A percentile compares a stretch with the other conserved stretches of the same genome.
Conservation (phyloP, 2,888 invertebrate species). For the Ecliptopera silaceata region DNA sequence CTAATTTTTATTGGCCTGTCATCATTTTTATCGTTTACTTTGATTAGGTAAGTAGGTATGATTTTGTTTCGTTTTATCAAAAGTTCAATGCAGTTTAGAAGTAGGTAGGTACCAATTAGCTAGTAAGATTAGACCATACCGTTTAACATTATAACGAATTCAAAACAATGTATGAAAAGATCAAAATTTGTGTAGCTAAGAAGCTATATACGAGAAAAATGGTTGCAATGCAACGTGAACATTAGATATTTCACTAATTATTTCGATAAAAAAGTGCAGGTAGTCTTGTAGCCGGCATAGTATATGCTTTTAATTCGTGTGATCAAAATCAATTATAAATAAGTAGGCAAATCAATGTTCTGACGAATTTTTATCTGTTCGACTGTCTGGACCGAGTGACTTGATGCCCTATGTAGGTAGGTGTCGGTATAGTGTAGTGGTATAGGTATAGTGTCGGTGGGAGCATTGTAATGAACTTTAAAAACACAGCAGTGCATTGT, state of each 20-base stretch:
- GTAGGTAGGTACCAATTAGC: conserved; percentile 3
- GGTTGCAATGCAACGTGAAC: too few relatives aligned
- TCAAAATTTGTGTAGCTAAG: too few relatives aligned
- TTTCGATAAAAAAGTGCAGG: background rate
- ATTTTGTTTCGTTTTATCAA: conserved; percentile 12
- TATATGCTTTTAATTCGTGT: too few relatives aligned
- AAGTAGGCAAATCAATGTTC: conserved; percentile 14
- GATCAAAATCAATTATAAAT: too few relatives aligned
- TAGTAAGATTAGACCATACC: too few relatives aligned
- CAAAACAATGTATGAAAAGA: too few relatives aligned
- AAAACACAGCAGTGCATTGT: conserved; percentile 45
- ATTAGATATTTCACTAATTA: too few relatives aligned
- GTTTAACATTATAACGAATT: too few relatives aligned
- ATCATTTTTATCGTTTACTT: too few relatives aligned
- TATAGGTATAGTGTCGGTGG: conserved; percentile 16
- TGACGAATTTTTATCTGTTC: conserved; percentile 28
- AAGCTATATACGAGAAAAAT: too few relatives aligned
- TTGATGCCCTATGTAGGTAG: conserved; percentile 7
- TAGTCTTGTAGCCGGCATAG: background rate
- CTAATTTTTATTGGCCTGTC: background rate
- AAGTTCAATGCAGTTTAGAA: conserved; percentile 23
- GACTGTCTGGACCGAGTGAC: conserved; percentile 12
- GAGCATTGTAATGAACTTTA: conserved; percentile 28
- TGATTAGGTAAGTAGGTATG: background rate
- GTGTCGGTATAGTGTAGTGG: too few relatives aligned